A percentile compares a stretch with the other conserved stretches of the same genome.
Conservation (phyloP, 2,113 vertebrate genomes). For the Poeciliopsis turrubarensis region DNA sequence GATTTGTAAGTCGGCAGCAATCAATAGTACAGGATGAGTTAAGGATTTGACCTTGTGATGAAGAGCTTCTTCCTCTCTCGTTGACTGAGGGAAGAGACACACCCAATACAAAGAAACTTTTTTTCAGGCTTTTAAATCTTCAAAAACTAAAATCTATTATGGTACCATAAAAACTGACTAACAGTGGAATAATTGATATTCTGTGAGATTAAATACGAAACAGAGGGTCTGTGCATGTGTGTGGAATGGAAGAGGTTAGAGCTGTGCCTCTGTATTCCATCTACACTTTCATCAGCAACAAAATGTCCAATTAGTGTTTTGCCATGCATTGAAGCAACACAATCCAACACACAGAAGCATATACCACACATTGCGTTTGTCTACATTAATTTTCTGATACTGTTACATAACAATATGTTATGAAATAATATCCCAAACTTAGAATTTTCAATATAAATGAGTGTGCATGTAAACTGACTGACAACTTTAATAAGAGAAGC, state of each 20-base stretch:
- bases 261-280: constrained; percentile 44
- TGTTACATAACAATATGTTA: background rate
- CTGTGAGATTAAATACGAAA: constrained; percentile 53
- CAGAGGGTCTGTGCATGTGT: background rate
- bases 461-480: background rate
- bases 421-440: background rate
- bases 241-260: background rate
- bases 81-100: constrained; percentile 53
- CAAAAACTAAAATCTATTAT: background rate
- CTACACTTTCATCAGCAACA: constrained; percentile 25
- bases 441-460: background rate
- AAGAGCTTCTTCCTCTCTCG: constrained; percentile 82
- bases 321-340: constrained; percentile 25
- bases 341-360: background rate
- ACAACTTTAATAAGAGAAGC: background rate
- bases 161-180: constrained; percentile 28
- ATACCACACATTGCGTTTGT: background rate
- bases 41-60: constrained; percentile 87
- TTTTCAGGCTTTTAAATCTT: background rate
- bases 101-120: background rate
- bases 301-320: constrained; percentile 15
- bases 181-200: constrained; percentile 39
- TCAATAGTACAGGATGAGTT: constrained; percentile 80
- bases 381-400: background rate
- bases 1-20: constrained; percentile 90